Percentiles rank a stretch among this genome's conserved stretches.
These are phyloP conservation scores for Heterodera schachtii DNA, from an alignment of 1,140 invertebrate species.

Conservation along the genomic window DNA sequence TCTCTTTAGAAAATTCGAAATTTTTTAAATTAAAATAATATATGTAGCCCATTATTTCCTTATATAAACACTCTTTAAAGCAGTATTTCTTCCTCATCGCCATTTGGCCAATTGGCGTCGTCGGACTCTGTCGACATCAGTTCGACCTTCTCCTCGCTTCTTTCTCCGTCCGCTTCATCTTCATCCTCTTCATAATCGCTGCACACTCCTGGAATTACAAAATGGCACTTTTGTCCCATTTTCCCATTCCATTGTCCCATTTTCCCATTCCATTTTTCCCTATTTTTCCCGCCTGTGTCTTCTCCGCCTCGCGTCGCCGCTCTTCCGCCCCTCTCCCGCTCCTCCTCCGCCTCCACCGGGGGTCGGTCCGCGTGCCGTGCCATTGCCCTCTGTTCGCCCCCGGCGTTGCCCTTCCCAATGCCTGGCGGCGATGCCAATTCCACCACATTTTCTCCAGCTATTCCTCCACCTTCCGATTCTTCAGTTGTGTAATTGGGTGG, in stretches of 20 bases:
- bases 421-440: background rate
- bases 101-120: background rate
- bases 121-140: conserved; percentile 2
- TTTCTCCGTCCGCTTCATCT: background rate
- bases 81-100: background rate
- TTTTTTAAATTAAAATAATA: too few relatives aligned
- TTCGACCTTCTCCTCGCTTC: background rate
- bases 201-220: conserved; percentile 22
- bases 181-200: conserved; percentile 31
- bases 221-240: background rate
- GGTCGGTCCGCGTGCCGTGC: background rate
- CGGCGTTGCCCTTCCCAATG: background rate
- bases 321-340: background rate
- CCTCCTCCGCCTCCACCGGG: background rate
- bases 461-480: too few relatives aligned
- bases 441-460: background rate
- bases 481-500: background rate
- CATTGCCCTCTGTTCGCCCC: too few relatives aligned
- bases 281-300: background rate
- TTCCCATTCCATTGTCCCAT: too few relatives aligned
- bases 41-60: too few relatives aligned
- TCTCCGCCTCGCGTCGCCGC: background rate
- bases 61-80: background rate
- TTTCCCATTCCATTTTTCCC: too few relatives aligned
- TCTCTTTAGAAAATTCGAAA: too few relatives aligned